Base-by-base conservation (phyloP, 2,888 invertebrate genomes). In the Hypercompe scribonia region DNA sequence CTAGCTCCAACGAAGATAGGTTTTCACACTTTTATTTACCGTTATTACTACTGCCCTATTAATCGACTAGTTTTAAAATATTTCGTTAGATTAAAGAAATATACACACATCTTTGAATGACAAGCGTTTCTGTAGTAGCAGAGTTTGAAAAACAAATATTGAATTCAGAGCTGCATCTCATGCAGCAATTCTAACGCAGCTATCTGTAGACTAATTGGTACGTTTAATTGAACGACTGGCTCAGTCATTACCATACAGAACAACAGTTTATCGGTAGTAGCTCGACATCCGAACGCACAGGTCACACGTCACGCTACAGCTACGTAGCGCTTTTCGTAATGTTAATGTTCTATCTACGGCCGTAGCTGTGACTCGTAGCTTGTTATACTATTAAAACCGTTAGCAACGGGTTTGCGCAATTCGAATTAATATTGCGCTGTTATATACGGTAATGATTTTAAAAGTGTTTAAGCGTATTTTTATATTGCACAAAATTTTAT, bases 141-240 rank as follows among this genome's bases (percentile, higher is more conserved):
- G 65, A 31, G 46, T 13, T 72, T 65, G 68, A 74, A 63, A 64
- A 74, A 73, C 75, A 68, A 33, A 70, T 67, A 68, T 69, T 80
- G 80, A 84, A 84, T 83, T 87, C 83, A 84, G 85, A 78, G 82
- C 84, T 85, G 85, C 81, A 83, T 82, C 78, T 81, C 79, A 81
- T 86, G 86, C 86, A 87, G 88, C 84, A 87, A 87, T 86, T 90
- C 87, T 87, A 89, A 90, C 90, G 87, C 86, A 86, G 88, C 85
- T 86, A 89, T 89, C 90, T 90, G 85, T 85, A 86, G 83, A 88
- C 88, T 90, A 93, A 92, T 93, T 92, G 91, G 90, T 88, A 90
- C 88, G 91, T 92, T 93, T 92, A 94, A 94, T 95, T 93, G 92
- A 92, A 94, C 91, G 90, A 90, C 91, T 90, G 91, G 91, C 92